Percentiles rank a stretch among this genome's conserved stretches.
Conservation (phyloP, 2,113 vertebrate genomes). For the Rhadina sibilatrix region DNA sequence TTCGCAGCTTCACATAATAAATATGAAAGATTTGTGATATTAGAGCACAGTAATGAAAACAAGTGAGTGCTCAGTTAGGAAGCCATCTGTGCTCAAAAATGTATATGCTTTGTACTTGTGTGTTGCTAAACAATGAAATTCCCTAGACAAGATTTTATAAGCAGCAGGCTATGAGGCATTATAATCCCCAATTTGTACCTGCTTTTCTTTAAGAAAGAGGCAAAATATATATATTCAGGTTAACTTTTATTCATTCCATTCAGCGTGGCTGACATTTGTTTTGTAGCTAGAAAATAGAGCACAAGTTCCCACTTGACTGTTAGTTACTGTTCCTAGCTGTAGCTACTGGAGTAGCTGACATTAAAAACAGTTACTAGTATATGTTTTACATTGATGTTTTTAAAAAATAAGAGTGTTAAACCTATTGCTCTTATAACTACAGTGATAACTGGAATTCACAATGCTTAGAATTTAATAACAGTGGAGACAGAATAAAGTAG, state of each 20-base stretch:
- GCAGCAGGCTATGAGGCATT: neutral
- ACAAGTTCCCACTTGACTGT: neutral
- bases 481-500: neutral
- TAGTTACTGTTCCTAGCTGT: neutral
- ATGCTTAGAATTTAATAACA: neutral
- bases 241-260: neutral
- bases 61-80: constrained; percentile 55
- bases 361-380: neutral
- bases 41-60: constrained; percentile 62
- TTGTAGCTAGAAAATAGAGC: neutral
- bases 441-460: neutral
- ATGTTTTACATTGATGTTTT: neutral
- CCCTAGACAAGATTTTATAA: constrained; percentile 26
- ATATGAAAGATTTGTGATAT: constrained; percentile 58
- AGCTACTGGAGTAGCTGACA: neutral
- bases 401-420: neutral
- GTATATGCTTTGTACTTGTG: constrained; percentile 6
- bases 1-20: constrained; percentile 46
- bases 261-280: neutral
- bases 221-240: neutral
- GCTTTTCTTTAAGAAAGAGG: neutral
- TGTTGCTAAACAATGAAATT: constrained; percentile 49
- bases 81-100: constrained; percentile 66
- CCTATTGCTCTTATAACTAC: neutral
- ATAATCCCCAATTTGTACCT: neutral